A percentile compares a stretch with the other conserved stretches of the same genome.
Evolutionary conservation across 2,113 vertebrate species (phyloP).

Genomic region (Canis aureus): DNA sequence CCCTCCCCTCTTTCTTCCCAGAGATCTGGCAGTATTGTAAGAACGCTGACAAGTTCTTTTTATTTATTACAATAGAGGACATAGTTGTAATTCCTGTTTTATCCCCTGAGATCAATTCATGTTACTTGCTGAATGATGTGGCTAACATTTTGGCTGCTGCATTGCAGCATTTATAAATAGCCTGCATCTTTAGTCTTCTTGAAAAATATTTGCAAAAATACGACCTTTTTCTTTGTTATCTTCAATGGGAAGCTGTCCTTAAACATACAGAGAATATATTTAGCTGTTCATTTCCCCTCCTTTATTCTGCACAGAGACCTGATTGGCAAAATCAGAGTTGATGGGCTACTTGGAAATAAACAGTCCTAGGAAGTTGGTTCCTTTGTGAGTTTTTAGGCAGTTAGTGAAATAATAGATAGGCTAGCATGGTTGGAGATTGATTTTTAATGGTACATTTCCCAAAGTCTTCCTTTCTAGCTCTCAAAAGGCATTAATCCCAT

Average conservation of each 20-base stretch:
- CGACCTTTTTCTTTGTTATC: neutral
- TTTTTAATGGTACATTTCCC: constrained; percentile 1
- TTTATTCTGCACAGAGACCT: neutral
- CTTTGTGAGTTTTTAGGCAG: neutral
- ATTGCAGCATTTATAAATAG: constrained; percentile 78
- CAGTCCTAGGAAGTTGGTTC: neutral
- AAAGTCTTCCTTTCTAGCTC: neutral
- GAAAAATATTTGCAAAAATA: neutral
- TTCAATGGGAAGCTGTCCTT: neutral
- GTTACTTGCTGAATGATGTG: constrained; percentile 59
- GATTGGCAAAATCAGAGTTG: constrained; percentile 66
- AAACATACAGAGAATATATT: neutral
- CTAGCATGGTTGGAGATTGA: neutral
- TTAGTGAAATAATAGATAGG: neutral
- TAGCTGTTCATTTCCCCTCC: neutral
- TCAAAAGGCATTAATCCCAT: neutral
- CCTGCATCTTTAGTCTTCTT: neutral
- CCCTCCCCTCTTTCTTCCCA: neutral
- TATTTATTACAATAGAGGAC: constrained; percentile 49
- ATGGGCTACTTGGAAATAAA: constrained; percentile 55
- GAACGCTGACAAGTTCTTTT: constrained; percentile 72
- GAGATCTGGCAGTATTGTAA: constrained; percentile 23
- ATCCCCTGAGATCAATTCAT: constrained; percentile 20
- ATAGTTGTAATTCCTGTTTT: constrained; percentile 70
- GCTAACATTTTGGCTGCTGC: constrained; percentile 80